A percentile compares a stretch with the other conserved stretches of the same genome.
These are phyloP conservation scores for Boloria euphrosyne DNA, from an alignment of 2,888 invertebrate species.

Conservation along the genomic window DNA sequence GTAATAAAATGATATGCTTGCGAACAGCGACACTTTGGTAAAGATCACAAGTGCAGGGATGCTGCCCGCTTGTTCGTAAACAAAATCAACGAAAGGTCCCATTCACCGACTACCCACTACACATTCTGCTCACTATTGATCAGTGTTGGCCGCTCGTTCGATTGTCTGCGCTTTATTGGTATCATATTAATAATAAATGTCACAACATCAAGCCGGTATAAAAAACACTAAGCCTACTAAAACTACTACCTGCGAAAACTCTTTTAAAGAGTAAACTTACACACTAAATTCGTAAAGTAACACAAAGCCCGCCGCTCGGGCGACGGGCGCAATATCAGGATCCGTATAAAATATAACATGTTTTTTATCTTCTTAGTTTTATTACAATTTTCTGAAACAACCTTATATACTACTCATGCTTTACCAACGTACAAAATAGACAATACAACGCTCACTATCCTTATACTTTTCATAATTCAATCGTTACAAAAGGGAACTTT, in stretches of 20 bases:
- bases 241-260: constrained; percentile 81
- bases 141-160: constrained; percentile 71
- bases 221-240: constrained; percentile 83
- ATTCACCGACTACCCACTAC: constrained; percentile 67
- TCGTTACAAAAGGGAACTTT: constrained; percentile 72
- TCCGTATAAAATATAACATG: constrained; percentile 79
- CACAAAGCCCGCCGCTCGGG: constrained; percentile 57
- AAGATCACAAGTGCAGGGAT: constrained; percentile 65
- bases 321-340: constrained; percentile 63
- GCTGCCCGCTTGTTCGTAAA: constrained; percentile 61
- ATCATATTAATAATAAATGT: constrained; percentile 77
- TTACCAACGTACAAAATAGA: constrained; percentile 77
- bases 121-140: constrained; percentile 70
- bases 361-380: constrained; percentile 69
- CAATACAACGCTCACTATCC: constrained; percentile 77
- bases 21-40: constrained; percentile 79
- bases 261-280: constrained; percentile 82
- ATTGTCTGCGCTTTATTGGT: constrained; percentile 65
- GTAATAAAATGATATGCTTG: constrained; percentile 79
- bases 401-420: constrained; percentile 69
- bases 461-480: constrained; percentile 69
- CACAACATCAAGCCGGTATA: constrained; percentile 83
- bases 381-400: constrained; percentile 82
- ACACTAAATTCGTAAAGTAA: constrained; percentile 76
- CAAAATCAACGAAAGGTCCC: constrained; percentile 55